Percentiles rank a stretch among this genome's conserved stretches.
Evolutionary conservation across 2,113 vertebrate genomes (phyloP).

Genomic region (Mormoops blainvillei): DNA sequence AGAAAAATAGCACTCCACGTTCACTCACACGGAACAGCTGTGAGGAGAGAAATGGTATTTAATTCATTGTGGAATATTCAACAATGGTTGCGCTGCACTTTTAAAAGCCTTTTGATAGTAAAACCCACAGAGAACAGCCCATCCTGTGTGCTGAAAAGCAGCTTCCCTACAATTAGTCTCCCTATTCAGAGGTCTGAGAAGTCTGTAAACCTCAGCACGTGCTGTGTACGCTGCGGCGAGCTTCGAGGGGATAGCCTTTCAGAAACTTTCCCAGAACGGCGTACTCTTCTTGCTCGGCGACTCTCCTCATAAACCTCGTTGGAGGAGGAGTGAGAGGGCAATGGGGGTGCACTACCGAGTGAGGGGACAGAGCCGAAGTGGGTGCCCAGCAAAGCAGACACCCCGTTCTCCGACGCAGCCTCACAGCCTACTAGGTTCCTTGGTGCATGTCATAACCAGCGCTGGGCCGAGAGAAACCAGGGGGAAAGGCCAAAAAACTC

Average conservation of each 20-base stretch:
- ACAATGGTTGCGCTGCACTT: constrained; percentile 65
- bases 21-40: constrained; percentile 72
- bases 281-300: background rate
- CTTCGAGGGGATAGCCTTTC: constrained; percentile 56
- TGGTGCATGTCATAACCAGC: background rate
- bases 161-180: constrained; percentile 72
- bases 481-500: background rate
- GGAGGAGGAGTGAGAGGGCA: background rate
- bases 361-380: background rate
- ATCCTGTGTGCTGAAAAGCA: constrained; percentile 68
- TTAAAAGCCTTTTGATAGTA: constrained; percentile 76
- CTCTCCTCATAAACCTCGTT: background rate
- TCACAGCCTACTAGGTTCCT: background rate
- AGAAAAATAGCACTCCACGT: background rate
- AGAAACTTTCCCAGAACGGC: background rate
- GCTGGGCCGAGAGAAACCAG: background rate
- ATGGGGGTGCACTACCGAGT: background rate
- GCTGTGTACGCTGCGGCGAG: constrained; percentile 48
- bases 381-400: background rate
- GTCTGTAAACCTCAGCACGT: constrained; percentile 74
- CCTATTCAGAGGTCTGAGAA: constrained; percentile 58
- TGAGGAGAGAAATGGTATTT: constrained; percentile 54
- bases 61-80: constrained; percentile 72
- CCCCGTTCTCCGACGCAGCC: background rate
- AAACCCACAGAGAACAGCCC: constrained; percentile 67